Base-by-base conservation (phyloP, 2,888 invertebrate species). In the Acleris laterana region DNA sequence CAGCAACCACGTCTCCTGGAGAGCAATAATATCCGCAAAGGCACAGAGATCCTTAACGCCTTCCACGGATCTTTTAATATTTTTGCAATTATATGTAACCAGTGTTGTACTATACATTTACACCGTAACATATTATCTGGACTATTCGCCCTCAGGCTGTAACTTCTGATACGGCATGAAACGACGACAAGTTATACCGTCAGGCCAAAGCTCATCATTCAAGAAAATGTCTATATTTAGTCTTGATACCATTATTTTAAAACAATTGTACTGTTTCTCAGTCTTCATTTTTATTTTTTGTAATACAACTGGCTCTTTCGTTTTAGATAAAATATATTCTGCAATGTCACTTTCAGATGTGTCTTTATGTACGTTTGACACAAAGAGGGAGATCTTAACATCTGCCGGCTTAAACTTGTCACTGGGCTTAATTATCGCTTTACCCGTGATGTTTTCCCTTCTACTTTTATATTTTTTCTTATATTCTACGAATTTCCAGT, bases 211-310 rank as follows among this genome's bases (percentile, higher is more conserved):
- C 9, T 56, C 20, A 1, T 56, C 16, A 13, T 56, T 42, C 20
- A 56, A 20, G n/a, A 44, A 56, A 2, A 44, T 4, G 2, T 20
- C 42, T 56, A 44, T 42, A 22, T 56, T 56, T 1, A 44, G 20
- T 22, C 38, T 42, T 11, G 32, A 3, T 1, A 56, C 42, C 13
- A 56, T 11, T 5, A 56, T 56, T 44, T 56, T 56, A 9, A 20
- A 56, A 20, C 42, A 42, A 16, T 56, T 56, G 20, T 56, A 42
- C 20, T 20, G 42, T 22, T 44, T 56, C 6, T 56, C 20, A 11
- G 11, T 42, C 44, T 56, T 56, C 42, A 56, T 44, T 16, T 32
- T 56, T 13, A 56, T 56, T 44, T 56, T 42, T 13, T n/a, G 55
- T 3, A 56, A 22, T 11, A 38, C 1, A 11, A 56, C 44, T 22